Base-by-base conservation (phyloP, 1,140 invertebrate species). In the Dendrolimus kikuchii region DNA sequence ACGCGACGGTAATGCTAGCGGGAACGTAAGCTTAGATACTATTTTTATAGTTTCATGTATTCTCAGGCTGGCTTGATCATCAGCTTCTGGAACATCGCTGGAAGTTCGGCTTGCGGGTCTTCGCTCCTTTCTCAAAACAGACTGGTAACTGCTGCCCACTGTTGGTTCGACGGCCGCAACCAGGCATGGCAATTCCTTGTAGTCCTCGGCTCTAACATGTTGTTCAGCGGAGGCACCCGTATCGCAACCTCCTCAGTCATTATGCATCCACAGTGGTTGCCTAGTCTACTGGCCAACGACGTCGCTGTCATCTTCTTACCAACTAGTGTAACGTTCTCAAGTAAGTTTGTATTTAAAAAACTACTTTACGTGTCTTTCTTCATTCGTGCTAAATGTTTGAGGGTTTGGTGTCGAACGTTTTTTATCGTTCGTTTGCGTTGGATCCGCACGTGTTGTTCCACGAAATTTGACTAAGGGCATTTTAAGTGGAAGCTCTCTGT, bases 301-400 rank as follows among this genome's bases (percentile, higher is more conserved):
- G 70, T 89, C 4, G 79, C 86, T 2, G 49, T 88, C 10, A 74
- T 88, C 6, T 71, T 75, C 38, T 56, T 88, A 42, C 80, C 84
- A 2, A 57, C 48, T 0, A 49, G 45, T 3, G 58, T 87, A 5
- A 37, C 55, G 4, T 73, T 83, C 39, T 68, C 71, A 40, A 57
- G 75, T 78, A 60, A 66, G 53, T 55, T 48, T 5, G 38, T 8
- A 7, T 52, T 48, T 7, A 5, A 38, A 37, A 48, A n/a, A n/a
- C n/a, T n/a, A n/a, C n/a, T n/a, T n/a, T n/a, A n/a, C n/a, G n/a
- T n/a, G 23, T 23, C 23, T n/a, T n/a, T 2, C 23, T 23, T 23
- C 3, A 23, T 23, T 23, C 23, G 23, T 23, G 1, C 23, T 23
- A 23, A 2, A 23, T 23, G 3, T 23, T 23, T 23, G 23, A 23